Evolutionary conservation across 2,888 invertebrate genomes (phyloP).

Genomic region (Microctonus hyperodae): DNA sequence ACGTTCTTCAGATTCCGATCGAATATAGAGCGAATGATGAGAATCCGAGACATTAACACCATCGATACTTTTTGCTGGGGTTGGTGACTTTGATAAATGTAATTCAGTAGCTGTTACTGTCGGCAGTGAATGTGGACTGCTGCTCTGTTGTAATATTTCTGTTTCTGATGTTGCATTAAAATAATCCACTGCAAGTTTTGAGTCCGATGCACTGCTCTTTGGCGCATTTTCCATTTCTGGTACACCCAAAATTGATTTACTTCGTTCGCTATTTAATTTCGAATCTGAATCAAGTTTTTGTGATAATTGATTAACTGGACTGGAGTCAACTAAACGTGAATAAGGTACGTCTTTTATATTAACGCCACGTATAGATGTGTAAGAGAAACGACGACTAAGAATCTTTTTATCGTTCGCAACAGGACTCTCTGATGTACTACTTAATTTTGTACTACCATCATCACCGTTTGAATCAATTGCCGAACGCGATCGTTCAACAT

Average conservation of each 20-base stretch:
- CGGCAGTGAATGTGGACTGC: constrained; percentile 54
- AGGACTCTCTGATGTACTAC: constrained; percentile 62
- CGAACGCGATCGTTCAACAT: constrained; percentile 59
- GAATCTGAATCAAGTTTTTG: constrained; percentile 77
- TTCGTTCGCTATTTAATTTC: constrained; percentile 69
- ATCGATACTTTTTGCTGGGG: constrained; percentile 62
- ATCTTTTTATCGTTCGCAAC: constrained; percentile 61
- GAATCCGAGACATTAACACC: constrained; percentile 72
- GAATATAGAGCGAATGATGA: constrained; percentile 71
- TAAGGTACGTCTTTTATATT: constrained; percentile 78
- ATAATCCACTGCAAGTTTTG: constrained; percentile 82
- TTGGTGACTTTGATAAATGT: constrained; percentile 57
- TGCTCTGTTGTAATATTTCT: constrained; percentile 51
- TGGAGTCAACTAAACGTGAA: constrained; percentile 77
- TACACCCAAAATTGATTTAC: constrained; percentile 63
- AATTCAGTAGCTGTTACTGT: constrained; percentile 50
- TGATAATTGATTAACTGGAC: constrained; percentile 64
- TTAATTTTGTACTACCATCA: constrained; percentile 52
- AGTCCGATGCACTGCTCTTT: constrained; percentile 87
- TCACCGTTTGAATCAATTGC: constrained; percentile 52
- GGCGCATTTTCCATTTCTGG: constrained; percentile 67
- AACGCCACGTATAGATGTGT: constrained; percentile 66
- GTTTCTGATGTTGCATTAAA: constrained; percentile 64
- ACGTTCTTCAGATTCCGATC: constrained; percentile 69
- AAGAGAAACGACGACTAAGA: constrained; percentile 70